Evolutionary conservation across 2,797 vertebrate genomes (phyloP), one percentile per base, ranked within the genome.

Genomic region (Poeciliopsis presidionis): DNA sequence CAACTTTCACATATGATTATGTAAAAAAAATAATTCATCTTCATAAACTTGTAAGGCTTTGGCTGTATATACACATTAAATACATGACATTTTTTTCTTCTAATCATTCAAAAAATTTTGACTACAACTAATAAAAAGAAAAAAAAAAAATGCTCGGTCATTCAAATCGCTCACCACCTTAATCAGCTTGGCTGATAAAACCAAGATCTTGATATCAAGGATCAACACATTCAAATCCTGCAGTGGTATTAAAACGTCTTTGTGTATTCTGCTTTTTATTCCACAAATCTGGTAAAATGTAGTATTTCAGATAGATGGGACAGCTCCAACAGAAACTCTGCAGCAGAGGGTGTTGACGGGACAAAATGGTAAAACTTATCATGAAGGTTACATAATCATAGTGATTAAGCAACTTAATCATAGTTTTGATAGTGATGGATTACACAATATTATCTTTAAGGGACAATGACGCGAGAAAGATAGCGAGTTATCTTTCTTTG

Each of bases 381-480:
- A 25, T 59, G 45, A 53, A 1, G 57, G 73, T 73, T 12, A 77
- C 4, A 45, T 14, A 0, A 80, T 33, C 33, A 33, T 33, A 33
- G 2, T 33, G 33, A 33, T 33, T 33, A 33, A 33, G 61, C 41
- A 28, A 84, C 76, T 57, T 72, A 75, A 33, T 53, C 2, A 1
- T 22, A 16, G 3, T 78, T 39, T 69, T 74, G 70, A 82, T 18
- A 85, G 25, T 67, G 43, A 76, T 45, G 2, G 0, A 57, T 73
- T 89, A 76, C 80, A 90, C 84, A 77, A 76, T 53, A 5, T 63
- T 28, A 30, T 25, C 6, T 0, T 36, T 81, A 80, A 78, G 69
- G 76, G 78, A 84, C 69, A 82, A 86, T 77, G 86, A 86, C 89
- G 83, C 84, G 2, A 39, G 39, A 39, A 39, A 41, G 36, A 36